Evolutionary conservation across 2,113 vertebrate genomes (phyloP), one percentile per base, ranked within the genome.

Genomic region (Bujurquina vittata): DNA sequence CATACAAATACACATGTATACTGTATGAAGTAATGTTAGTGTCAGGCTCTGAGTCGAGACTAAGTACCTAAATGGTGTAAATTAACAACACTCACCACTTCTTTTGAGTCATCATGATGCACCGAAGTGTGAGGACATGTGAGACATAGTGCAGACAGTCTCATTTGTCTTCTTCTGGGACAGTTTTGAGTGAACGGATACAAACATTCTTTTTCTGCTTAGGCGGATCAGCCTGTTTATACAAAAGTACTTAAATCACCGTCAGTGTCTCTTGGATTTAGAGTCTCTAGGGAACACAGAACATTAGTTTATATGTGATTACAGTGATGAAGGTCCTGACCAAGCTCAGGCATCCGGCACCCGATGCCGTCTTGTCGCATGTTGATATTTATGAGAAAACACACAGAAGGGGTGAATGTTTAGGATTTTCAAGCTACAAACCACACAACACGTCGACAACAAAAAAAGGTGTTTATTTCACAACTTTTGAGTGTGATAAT

Each of bases 401-500:
- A 69, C 23, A 80, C 31, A 74, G 10, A 83, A 49, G 31, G 29
- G 33, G 60, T 59, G 35, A 12, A 61, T 10, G 67, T 79, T 9
- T 73, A 52, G 26, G 52, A 76, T 73, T 79, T 84, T 14, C 87
- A 79, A 89, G n/a, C 31, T n/a, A 85, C 10, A 57, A 86, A 55
- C 22, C 23, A 56, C 72, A 81, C 54, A 49, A 26, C 37, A 62
- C 79, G 35, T 91, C 82, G 94, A 95, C 88, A 91, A 94, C 94
- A 88, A 33, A 92, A 91, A 94, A 87, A 91, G 65, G 77, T 90
- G 90, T 96, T 96, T 95, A 95, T 95, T 95, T 84, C 88, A 91
- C 77, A 90, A 92, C 87, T 81, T 93, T 87, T 88, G 93, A 91
- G 94, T 93, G 93, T 92, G 86, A 92, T 96, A 98, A 99, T 99